phyloP scores from a whole-genome alignment of 2,113 vertebrate species.

The Aramus guarauna region DNA sequence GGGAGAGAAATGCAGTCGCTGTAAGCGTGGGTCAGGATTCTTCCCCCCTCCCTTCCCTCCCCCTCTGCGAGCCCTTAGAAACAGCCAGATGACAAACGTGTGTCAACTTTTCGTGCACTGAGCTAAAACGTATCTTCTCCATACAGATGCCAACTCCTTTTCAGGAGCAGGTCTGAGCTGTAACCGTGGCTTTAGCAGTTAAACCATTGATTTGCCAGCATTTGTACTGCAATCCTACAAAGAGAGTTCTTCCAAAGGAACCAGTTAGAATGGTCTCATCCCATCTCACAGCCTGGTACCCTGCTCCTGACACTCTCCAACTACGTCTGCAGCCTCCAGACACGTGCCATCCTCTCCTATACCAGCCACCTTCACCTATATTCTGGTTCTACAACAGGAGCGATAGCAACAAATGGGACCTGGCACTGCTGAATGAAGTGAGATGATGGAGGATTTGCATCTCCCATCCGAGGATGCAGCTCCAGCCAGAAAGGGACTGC shows the following conservation, averaged over 20 bases:
- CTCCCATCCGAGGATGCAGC: fast-evolving
- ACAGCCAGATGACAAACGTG: fast-evolving
- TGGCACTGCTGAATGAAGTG: fast-evolving
- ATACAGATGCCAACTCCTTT: fast-evolving
- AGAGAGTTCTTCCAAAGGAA: not conserved
- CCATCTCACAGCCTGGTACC: not conserved
- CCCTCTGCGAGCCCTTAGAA: not conserved
- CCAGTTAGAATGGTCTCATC: not conserved
- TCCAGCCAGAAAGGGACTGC: not conserved
- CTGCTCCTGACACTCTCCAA: not conserved
- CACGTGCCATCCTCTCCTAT: fast-evolving
- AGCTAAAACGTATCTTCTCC: not conserved
- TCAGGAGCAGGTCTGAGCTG: not conserved
- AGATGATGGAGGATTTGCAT: not conserved
- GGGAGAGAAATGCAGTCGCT: not conserved
- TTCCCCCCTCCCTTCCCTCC: not conserved
- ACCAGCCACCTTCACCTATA: not conserved
- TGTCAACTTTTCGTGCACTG: not conserved
- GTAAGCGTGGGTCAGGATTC: not conserved
- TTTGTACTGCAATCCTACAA: not conserved
- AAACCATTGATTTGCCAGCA: slow-evolving; percentile 33
- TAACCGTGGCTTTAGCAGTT: not conserved
- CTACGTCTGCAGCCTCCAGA: not conserved
- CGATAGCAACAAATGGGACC: fast-evolving
- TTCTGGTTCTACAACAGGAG: not conserved